Conservation (phyloP, 1,140 invertebrate genomes). For the Drosophila mojavensis region DNA sequence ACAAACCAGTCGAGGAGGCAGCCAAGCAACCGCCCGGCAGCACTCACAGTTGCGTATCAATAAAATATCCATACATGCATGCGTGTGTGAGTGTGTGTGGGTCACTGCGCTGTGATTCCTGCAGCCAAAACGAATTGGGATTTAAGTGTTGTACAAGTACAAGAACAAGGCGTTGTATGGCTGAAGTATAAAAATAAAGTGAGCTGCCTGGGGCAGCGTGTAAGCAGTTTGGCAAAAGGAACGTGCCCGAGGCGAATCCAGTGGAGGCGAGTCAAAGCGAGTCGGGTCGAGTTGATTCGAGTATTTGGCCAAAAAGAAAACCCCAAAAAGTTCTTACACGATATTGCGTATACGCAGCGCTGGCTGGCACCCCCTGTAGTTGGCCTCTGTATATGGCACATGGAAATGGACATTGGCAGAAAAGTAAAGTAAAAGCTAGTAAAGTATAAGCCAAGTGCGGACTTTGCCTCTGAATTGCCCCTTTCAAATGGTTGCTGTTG, state of each 20-base stretch:
- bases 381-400: slow-evolving; percentile 20
- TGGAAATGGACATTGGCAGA: slow-evolving; percentile 27
- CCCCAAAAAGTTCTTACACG: slow-evolving; percentile 26
- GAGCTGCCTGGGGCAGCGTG: slow-evolving; percentile 43
- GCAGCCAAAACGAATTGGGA: slow-evolving; percentile 76
- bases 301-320: slow-evolving; percentile 39
- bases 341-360: slow-evolving; percentile 69
- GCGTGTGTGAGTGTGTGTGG: slow-evolving; percentile 19
- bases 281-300: not conserved
- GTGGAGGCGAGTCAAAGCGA: too few relatives aligned
- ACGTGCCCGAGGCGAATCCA: slow-evolving; percentile 52
- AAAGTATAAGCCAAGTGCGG: not conserved
- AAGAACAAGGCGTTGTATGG: slow-evolving; percentile 47
- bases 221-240: slow-evolving; percentile 45
- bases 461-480: not conserved
- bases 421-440: not conserved
- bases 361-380: slow-evolving; percentile 8
- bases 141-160: slow-evolving; percentile 78
- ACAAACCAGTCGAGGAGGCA: not conserved
- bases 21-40: slow-evolving; percentile 46
- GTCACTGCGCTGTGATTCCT: slow-evolving; percentile 72
- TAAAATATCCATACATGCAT: slow-evolving; percentile 83
- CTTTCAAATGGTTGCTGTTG: not conserved
- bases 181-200: slow-evolving; percentile 69
- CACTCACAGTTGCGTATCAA: slow-evolving; percentile 74